Conservation (phyloP, 2,113 vertebrate species). For the Trogon surrucura region DNA sequence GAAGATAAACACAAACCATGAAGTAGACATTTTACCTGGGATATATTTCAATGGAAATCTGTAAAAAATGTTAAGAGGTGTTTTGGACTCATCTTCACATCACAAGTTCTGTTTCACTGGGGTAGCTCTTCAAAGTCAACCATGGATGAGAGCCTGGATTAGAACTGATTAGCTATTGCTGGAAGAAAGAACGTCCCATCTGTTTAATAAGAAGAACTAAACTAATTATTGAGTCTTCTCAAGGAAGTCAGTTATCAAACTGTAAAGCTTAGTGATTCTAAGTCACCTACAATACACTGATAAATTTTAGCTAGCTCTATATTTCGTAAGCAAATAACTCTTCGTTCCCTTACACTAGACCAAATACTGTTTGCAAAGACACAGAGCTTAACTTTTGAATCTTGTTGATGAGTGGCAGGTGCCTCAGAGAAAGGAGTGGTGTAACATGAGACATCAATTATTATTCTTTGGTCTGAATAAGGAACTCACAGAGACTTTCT, state of each 20-base stretch:
- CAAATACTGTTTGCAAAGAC: not conserved
- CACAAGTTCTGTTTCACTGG: not conserved
- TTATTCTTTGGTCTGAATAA: not conserved
- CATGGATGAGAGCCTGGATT: not conserved
- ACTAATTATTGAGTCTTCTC: not conserved
- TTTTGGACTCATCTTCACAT: not conserved
- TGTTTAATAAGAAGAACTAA: not conserved
- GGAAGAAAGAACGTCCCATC: not conserved
- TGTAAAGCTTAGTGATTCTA: not conserved
- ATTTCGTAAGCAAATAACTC: not conserved
- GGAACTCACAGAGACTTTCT: constrained; percentile 57
- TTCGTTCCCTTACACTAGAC: not conserved
- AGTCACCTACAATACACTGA: not conserved
- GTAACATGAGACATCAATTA: not conserved
- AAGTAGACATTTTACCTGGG: not conserved
- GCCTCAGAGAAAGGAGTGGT: not conserved
- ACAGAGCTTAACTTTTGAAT: not conserved
- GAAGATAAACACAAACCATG: not conserved
- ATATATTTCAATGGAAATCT: not conserved
- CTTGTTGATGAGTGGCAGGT: not conserved
- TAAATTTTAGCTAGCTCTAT: not conserved
- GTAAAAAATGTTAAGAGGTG: not conserved
- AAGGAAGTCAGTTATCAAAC: not conserved
- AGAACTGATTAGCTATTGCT: not conserved
- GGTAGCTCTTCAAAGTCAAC: not conserved